A percentile compares a stretch with the other conserved stretches of the same genome.
Evolutionary conservation across 2,797 vertebrate species (phyloP).

Genomic region (Thunnus albacares): DNA sequence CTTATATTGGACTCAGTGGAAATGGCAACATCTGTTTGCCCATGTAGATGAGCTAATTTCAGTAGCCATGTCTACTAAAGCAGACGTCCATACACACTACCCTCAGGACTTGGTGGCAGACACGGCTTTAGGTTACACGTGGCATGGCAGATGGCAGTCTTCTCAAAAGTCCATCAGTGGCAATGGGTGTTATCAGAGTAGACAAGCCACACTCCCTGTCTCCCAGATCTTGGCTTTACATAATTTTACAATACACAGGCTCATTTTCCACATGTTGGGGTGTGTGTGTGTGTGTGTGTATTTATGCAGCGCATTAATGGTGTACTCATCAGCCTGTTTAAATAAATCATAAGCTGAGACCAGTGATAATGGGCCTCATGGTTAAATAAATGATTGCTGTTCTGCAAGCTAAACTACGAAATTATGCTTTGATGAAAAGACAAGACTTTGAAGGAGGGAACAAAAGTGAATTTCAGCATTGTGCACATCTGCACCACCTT

Average conservation of each 20-base stretch:
- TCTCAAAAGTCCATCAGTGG: conserved; percentile 81
- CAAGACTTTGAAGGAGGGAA: background rate
- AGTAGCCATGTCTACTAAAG: conserved; percentile 76
- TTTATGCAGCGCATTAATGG: conserved; percentile 67
- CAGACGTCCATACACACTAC: conserved; percentile 82
- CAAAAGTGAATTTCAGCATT: conserved; percentile 8
- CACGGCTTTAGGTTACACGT: conserved; percentile 74
- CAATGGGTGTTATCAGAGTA: conserved; percentile 70
- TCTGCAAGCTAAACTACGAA: conserved; percentile 43
- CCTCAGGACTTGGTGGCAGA: conserved; percentile 78
- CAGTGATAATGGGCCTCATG: conserved; percentile 65
- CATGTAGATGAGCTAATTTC: conserved; percentile 83
- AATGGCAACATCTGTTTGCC: conserved; percentile 85
- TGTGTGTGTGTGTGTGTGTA: conserved; percentile 28
- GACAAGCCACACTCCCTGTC: conserved; percentile 71
- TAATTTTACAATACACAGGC: conserved; percentile 61
- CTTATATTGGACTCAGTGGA: conserved; percentile 82
- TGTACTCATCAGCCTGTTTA: conserved; percentile 70
- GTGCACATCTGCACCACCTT: conserved; percentile 63
- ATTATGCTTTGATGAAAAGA: conserved; percentile 43
- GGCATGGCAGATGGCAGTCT: conserved; percentile 84
- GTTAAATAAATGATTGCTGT: conserved; percentile 64
- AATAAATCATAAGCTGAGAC: conserved; percentile 72
- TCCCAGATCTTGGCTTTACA: conserved; percentile 66
- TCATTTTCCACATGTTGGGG: conserved; percentile 59